Conservation (phyloP, 2,888 invertebrate species). For the Apodemia mormo region DNA sequence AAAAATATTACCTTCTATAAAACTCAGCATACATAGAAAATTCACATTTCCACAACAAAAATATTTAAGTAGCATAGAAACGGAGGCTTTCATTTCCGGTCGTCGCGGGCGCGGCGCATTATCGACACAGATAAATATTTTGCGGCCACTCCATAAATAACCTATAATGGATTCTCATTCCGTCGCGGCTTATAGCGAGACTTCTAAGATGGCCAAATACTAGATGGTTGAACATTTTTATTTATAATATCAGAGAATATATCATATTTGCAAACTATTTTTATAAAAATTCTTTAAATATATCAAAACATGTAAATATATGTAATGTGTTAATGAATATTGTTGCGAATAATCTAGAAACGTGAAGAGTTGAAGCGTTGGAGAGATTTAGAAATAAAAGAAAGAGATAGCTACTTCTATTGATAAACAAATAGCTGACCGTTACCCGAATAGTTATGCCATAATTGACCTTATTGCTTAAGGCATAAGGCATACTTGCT, state of each 20-base stretch:
- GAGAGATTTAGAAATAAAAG: too few relatives aligned
- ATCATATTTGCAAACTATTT: too few relatives aligned
- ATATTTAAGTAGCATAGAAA: conserved; percentile 32
- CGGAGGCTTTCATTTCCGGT: conserved; percentile 60
- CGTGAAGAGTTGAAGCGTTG: too few relatives aligned
- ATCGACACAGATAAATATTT: conserved; percentile 78
- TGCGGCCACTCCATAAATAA: conserved; percentile 76
- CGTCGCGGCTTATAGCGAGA: conserved; percentile 45
- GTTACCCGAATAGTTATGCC: too few relatives aligned
- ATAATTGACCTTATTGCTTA: too few relatives aligned
- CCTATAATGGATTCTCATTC: conserved; percentile 73
- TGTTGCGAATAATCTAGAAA: too few relatives aligned
- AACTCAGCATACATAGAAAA: conserved; percentile 25
- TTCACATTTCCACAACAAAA: conserved; percentile 36
- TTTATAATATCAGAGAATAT: background rate
- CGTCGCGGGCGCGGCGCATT: conserved; percentile 57
- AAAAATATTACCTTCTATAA: background rate
- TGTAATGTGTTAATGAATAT: too few relatives aligned
- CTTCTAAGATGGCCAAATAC: conserved; percentile 24
- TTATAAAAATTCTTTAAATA: too few relatives aligned
- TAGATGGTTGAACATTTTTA: conserved; percentile 21
- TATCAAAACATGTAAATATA: too few relatives aligned
- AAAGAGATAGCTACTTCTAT: too few relatives aligned
- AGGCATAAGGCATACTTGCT: too few relatives aligned
- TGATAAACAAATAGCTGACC: too few relatives aligned